Percentiles rank a stretch among this genome's conserved stretches.
Conservation (phyloP, 1,140 invertebrate genomes). For the Lepidotrigona ventralis region DNA sequence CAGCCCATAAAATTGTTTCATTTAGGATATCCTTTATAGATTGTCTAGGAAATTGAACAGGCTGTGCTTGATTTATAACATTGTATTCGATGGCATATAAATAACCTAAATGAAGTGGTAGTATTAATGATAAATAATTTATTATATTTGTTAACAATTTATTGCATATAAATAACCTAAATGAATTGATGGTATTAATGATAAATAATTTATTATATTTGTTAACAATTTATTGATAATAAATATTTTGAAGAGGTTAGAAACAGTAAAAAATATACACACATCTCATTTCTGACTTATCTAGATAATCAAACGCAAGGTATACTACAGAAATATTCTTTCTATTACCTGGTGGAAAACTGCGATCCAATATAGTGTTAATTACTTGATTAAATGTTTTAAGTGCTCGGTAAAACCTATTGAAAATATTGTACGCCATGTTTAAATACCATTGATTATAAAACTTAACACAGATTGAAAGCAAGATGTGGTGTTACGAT, state of each 20-base stretch:
- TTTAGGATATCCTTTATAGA: constrained; percentile 84
- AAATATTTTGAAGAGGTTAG: constrained; percentile 24
- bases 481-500: background rate
- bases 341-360: constrained; percentile 77
- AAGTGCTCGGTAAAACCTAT: constrained; percentile 67
- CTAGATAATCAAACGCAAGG: background rate
- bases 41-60: constrained; percentile 62
- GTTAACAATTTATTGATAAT: background rate
- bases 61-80: constrained; percentile 52
- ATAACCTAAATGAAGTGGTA: constrained; percentile 68
- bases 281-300: background rate
- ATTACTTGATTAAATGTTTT: constrained; percentile 72
- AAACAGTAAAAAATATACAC: background rate
- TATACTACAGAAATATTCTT: too few relatives aligned
- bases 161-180: background rate
- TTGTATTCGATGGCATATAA: constrained; percentile 69
- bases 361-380: constrained; percentile 67
- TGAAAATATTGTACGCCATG: constrained; percentile 70
- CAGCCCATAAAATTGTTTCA: constrained; percentile 90
- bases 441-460: constrained; percentile 19
- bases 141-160: too few relatives aligned
- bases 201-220: too few relatives aligned
- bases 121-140: too few relatives aligned
- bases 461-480: background rate
- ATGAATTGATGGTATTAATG: constrained; percentile 5